Evolutionary conservation across 1,140 invertebrate genomes (phyloP), one percentile per base, ranked within the genome.

Genomic region (Neotoxoptera formosana): DNA sequence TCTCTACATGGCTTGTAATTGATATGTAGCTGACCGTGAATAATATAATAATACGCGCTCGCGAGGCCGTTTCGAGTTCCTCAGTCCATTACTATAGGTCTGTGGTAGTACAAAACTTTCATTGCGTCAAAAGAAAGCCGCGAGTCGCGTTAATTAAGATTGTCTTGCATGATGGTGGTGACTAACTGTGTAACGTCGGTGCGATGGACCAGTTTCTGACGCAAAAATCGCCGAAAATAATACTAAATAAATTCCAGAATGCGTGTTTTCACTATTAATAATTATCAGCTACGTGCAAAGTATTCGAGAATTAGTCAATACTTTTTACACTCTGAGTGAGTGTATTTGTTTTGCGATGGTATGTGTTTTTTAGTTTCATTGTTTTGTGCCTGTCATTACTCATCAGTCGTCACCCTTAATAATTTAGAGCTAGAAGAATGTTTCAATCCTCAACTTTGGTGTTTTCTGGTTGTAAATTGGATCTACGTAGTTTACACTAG

Each of bases 21-120:
- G 34, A 93, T 51, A 93, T 34, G 48, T 53, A 84, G 48, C 91
- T 93, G 91, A 93, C 48, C 81, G 47, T 93, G 91, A 93, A 93
- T 53, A 53, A 86, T 93, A 53, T 51, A 48, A 76, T 76, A 76
- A 76, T 76, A 76, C 60, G 6, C 14, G 45, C 30, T 30, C 56
- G 56, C 41, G 36, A 34, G 2, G 56, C 36, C 25, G 23, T 91
- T 47, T 47, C 7, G 21, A 91, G 90, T 81, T 91, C 25, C 11
- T 67, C 36, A 41, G 36, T 45, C 36, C 36, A 30, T 87, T 87
- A 87, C 45, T n/a, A 41, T 41, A n/a, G 45, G 30, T 23, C 1
- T 34, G 11, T 60, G 60, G 60, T 76, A 17, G n/a, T 76, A 76
- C 60, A 21, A 76, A 48, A 92, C 90, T 83, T 92, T 83, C 67